Base-by-base conservation (phyloP, 2,113 vertebrate species). In the Progne subis region DNA sequence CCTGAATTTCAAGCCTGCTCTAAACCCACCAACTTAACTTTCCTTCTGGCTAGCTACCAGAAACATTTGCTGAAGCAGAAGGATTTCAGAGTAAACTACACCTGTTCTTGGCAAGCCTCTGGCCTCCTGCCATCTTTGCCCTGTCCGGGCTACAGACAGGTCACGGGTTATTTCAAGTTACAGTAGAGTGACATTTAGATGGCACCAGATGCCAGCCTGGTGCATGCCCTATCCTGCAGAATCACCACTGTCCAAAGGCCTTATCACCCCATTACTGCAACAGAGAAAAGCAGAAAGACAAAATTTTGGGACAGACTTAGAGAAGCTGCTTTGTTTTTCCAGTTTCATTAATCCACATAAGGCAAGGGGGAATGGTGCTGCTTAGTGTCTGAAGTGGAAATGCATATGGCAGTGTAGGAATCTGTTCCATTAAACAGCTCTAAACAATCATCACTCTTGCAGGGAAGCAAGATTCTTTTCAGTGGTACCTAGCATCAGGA, bases 341-440 rank as follows among this genome's bases (percentile, higher is more conserved):
- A 3, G 18, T 60, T 25, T 9, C 55, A 39, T 12, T 43, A 11
- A 0, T 19, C 12, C 18, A 34, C 20, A 2, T 8, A 21, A 39
- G 60, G 53, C 37, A 50, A 34, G 11, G 12, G 11, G 4, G 19
- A 37, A 49, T 28, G 34, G 39, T 17, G 44, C 55, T 70, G 71
- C 75, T 29, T 4, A 26, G 31, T 4, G 9, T 15, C 67, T 21
- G 15, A 11, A 28, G 28, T 34, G 3, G 9, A 32, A 59, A 18
- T 1, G 1, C 5, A 1, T 1, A 4, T 0, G 3, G 41, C 24
- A 31, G 1, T 0, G 3, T 1, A 1, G 32, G 24, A 29, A 47
- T 43, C 53, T 13, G 6, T 16, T 41, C 63, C 25, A 21, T 13
- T 11, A n/a, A 68, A n/a, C 17, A 25, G 24, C 21, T n/a, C 60